A percentile compares a stretch with the other conserved stretches of the same genome.
These are phyloP conservation scores for Argyresthia albistria DNA, from an alignment of 2,888 invertebrate species.

Conservation along the genomic window DNA sequence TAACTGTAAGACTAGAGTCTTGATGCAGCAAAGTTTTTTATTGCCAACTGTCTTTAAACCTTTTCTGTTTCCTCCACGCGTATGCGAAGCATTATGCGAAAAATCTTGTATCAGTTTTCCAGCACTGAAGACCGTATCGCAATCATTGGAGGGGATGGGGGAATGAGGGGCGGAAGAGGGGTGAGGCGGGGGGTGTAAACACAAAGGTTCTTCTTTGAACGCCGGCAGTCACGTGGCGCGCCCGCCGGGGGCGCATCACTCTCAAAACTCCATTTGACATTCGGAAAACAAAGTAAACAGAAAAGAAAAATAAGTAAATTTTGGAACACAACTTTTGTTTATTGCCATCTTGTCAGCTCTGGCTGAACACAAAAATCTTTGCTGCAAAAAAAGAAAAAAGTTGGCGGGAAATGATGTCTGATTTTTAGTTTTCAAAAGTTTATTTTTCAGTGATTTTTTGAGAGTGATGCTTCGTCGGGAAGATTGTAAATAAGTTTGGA, in stretches of 20 bases:
- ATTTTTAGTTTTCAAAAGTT: neutral
- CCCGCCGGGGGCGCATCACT: conserved; percentile 69
- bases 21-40: neutral
- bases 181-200: conserved; percentile 49
- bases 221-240: conserved; percentile 70
- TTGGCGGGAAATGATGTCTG: neutral
- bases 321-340: conserved; percentile 7
- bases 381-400: neutral
- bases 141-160: neutral
- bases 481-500: neutral
- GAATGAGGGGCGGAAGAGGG: conserved; percentile 9
- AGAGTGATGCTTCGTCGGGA: conserved; percentile 8
- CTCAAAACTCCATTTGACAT: conserved; percentile 17
- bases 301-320: conserved; percentile 10
- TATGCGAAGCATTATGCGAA: neutral
- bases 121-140: neutral
- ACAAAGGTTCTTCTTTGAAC: conserved; percentile 42
- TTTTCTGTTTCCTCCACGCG: too few species aligned
- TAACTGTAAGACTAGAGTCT: neutral
- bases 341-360: conserved; percentile 4
- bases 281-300: conserved; percentile 13
- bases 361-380: neutral
- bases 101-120: neutral
- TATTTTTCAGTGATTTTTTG: conserved; percentile 1
- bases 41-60: too few species aligned